Conservation (phyloP, 1,140 invertebrate species). For the Musca vetustissima region DNA sequence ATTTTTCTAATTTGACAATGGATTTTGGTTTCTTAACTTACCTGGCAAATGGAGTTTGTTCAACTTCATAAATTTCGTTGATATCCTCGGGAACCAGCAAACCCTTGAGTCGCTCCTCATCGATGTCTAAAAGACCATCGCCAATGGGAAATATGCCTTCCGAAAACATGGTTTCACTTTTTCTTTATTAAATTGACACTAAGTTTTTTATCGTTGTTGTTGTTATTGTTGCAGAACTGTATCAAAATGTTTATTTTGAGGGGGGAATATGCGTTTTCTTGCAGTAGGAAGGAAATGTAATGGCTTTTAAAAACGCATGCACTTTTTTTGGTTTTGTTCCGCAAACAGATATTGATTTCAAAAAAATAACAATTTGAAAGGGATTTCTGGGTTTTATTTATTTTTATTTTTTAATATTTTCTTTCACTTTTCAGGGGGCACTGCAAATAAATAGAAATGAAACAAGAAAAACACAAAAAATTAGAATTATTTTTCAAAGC, state of each 20-base stretch:
- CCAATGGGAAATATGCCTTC: constrained; percentile 58
- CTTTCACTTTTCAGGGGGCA: no score
- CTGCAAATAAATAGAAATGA: no score
- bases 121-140: constrained; percentile 66
- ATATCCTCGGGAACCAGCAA: constrained; percentile 66
- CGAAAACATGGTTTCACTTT: constrained; percentile 47
- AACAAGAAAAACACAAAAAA: no score
- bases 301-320: no score
- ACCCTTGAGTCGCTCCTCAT: constrained; percentile 61
- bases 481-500: no score
- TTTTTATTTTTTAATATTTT: no score
- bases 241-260: neutral
- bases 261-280: no score
- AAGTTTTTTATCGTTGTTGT: neutral
- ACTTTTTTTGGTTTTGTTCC: no score
- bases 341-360: no score
- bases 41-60: constrained; percentile 72
- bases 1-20: neutral
- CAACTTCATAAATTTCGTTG: constrained; percentile 67
- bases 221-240: neutral
- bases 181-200: constrained; percentile 1
- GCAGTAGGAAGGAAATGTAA: no score
- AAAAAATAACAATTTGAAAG: no score
- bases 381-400: no score
- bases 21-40: constrained; percentile 45